phyloP scores from a whole-genome alignment of 2,797 vertebrate genomes.

The Arnoldichthys spilopterus region DNA sequence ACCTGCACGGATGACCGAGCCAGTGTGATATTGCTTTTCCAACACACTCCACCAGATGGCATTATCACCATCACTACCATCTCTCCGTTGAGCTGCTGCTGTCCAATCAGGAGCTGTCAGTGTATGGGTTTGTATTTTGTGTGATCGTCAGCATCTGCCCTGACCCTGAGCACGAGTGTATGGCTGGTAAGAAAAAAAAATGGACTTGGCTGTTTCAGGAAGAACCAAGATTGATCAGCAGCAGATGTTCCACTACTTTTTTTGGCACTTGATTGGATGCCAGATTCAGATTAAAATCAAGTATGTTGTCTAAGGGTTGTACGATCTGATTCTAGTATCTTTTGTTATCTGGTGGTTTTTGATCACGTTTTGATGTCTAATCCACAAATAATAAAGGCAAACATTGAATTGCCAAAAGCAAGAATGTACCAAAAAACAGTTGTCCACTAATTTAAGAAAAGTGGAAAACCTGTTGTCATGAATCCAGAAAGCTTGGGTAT shows the following conservation, averaged over 20 bases:
- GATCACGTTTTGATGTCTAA: neutral
- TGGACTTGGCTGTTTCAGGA: constrained; percentile 63
- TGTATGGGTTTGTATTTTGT: constrained; percentile 77
- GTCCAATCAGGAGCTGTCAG: constrained; percentile 46
- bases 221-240: constrained; percentile 20
- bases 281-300: neutral
- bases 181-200: constrained; percentile 76
- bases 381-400: neutral
- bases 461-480: neutral
- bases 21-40: constrained; percentile 21
- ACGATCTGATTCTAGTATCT: constrained; percentile 19
- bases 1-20: neutral
- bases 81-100: neutral
- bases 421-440: neutral
- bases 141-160: constrained; percentile 46
- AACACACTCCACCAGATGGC: constrained; percentile 13
- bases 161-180: constrained; percentile 53
- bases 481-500: neutral
- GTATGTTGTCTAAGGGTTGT: neutral
- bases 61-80: neutral
- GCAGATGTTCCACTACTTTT: constrained; percentile 20
- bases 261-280: neutral
- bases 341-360: neutral
- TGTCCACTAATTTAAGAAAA: neutral
- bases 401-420: neutral